phyloP scores from a whole-genome alignment of 2,888 invertebrate species.

The Ornithoptera priamus region DNA sequence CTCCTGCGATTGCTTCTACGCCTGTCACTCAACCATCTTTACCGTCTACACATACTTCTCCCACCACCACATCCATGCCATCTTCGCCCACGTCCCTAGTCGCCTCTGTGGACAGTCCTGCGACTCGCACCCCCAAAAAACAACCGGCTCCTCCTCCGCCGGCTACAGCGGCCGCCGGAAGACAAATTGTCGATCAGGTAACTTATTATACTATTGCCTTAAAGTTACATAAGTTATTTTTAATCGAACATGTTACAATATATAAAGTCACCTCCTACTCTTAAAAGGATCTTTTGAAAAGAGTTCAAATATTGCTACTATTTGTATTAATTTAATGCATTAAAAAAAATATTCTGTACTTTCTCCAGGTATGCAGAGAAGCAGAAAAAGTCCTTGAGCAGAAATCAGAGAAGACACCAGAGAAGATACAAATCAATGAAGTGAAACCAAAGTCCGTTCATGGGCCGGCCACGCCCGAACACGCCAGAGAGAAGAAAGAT shows the following conservation, averaged over 20 bases:
- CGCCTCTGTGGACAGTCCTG: conserved; percentile 31
- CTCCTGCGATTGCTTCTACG: conserved; percentile 3
- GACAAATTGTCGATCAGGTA: conserved; percentile 62
- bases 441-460: conserved; percentile 44
- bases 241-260: neutral
- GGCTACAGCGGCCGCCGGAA: conserved; percentile 47
- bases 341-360: neutral
- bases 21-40: conserved; percentile 5
- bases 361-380: conserved; percentile 64
- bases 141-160: conserved; percentile 84
- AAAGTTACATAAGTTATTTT: neutral
- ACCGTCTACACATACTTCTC: conserved; percentile 5
- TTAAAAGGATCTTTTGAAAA: neutral
- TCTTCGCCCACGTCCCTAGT: conserved; percentile 39
- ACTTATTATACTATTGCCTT: neutral
- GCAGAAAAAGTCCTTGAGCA: conserved; percentile 71
- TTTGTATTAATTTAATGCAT: neutral
- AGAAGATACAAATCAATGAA: conserved; percentile 40
- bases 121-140: conserved; percentile 40
- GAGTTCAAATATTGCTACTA: neutral
- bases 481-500: conserved; percentile 32
- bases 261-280: neutral
- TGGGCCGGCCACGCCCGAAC: conserved; percentile 35
- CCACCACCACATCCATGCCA: conserved; percentile 34
- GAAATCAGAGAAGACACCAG: conserved; percentile 44